Percentiles rank a stretch among this genome's conserved stretches.
Conservation (phyloP, 2,888 invertebrate genomes). For the Onchidella celtica region DNA sequence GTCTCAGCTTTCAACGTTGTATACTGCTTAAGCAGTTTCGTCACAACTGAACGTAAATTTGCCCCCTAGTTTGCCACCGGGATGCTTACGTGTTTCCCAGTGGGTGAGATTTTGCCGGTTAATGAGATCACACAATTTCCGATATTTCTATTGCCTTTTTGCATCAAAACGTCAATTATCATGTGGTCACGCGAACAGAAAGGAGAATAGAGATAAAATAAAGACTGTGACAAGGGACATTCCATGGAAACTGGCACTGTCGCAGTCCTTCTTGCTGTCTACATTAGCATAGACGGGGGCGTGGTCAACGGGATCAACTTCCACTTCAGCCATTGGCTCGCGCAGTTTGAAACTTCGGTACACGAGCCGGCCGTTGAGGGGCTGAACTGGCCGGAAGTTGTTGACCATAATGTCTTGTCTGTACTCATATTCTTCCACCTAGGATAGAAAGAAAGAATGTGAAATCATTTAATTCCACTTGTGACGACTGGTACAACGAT, state of each 20-base stretch:
- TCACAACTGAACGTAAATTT: too few species aligned
- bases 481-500: too few species aligned
- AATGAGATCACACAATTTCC: neutral
- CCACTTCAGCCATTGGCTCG: neutral
- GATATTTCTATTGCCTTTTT: too few species aligned
- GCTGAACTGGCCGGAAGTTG: constrained; percentile 75
- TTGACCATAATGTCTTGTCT: constrained; percentile 64
- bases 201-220: neutral
- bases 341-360: constrained; percentile 66
- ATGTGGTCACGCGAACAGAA: too few species aligned
- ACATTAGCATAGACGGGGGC: neutral
- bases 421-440: constrained; percentile 52
- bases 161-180: too few species aligned
- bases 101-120: constrained; percentile 17
- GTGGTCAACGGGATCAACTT: neutral
- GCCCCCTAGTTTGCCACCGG: neutral
- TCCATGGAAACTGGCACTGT: neutral
- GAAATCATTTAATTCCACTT: too few species aligned
- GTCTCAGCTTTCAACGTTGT: too few species aligned
- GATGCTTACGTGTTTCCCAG: neutral
- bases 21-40: too few species aligned
- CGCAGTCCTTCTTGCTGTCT: neutral
- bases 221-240: neutral
- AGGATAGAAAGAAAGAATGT: neutral
- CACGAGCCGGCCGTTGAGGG: constrained; percentile 68